phyloP scores from a whole-genome alignment of 2,888 invertebrate species.

The Pseudoips prasinana region DNA sequence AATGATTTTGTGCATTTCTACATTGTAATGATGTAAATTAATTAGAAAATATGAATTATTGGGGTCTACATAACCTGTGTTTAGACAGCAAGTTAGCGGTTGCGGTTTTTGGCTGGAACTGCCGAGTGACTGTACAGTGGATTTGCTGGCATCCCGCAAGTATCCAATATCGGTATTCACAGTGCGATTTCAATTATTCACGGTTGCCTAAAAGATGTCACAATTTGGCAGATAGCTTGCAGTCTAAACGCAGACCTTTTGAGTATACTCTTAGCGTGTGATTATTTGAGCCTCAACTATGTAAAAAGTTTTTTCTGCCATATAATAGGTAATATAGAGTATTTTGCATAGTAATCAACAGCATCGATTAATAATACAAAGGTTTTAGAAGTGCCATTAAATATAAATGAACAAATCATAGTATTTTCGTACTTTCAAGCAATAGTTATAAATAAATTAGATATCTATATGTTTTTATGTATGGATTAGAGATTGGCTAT shows the following conservation, averaged over 20 bases:
- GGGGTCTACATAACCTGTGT: no score
- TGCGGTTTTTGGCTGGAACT: no score
- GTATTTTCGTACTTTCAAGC: conserved; percentile 70
- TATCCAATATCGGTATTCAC: no score
- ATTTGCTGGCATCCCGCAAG: no score
- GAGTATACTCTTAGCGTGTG: conserved; percentile 20
- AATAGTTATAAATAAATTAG: conserved; percentile 50
- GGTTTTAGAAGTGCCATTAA: conserved; percentile 73
- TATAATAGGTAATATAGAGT: conserved; percentile 23
- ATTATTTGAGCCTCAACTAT: conserved; percentile 18
- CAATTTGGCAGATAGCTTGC: no score
- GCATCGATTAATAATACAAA: conserved; percentile 34
- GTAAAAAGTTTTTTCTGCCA: conserved; percentile 23
- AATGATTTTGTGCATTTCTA: conserved; percentile 34
- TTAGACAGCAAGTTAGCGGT: no score
- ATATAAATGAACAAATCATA: conserved; percentile 46
- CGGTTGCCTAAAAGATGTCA: no score
- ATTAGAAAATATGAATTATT: conserved; percentile 33
- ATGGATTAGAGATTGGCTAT: conserved; percentile 30
- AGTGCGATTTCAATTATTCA: no score
- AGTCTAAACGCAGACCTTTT: no score
- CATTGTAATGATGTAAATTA: conserved; percentile 29
- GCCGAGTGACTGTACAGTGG: no score
- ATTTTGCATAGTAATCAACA: conserved; percentile 10
- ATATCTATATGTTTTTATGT: conserved; percentile 27